Percentiles rank a stretch among this genome's conserved stretches.
phyloP scores from a whole-genome alignment of 2,113 vertebrate species.

The Odocoileus hemionus region DNA sequence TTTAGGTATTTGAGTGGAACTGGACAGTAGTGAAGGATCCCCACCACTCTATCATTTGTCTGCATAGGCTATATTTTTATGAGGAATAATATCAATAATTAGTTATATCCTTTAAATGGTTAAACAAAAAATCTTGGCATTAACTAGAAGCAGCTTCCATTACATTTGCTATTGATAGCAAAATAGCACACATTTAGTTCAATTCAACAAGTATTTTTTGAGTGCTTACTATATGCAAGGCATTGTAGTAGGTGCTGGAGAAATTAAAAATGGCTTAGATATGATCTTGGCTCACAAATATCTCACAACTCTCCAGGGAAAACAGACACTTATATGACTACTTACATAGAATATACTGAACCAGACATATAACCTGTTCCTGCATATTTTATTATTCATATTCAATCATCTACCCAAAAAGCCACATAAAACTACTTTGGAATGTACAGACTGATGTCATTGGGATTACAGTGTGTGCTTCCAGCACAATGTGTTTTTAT shows the following conservation, averaged over 20 bases:
- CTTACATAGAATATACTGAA: not conserved
- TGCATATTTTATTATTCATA: conserved; percentile 19
- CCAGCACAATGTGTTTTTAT: not conserved
- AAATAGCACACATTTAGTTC: not conserved
- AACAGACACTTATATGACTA: not conserved
- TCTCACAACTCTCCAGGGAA: not conserved
- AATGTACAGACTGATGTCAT: not conserved
- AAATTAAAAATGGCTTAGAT: not conserved
- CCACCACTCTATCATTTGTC: not conserved
- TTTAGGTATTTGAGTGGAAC: not conserved
- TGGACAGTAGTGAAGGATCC: not conserved
- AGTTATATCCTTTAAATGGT: not conserved
- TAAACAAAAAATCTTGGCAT: not conserved
- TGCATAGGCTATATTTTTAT: not conserved
- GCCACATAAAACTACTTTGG: not conserved
- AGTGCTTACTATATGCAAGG: not conserved
- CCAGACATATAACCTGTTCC: not conserved
- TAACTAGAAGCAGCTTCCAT: not conserved
- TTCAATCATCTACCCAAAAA: not conserved
- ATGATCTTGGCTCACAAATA: not conserved
- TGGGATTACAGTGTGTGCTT: not conserved
- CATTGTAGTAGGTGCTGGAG: not conserved
- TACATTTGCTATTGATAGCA: not conserved
- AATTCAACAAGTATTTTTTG: not conserved
- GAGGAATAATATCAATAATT: not conserved